Conservation (phyloP, 2,797 vertebrate genomes). For the Acanthurus tractus region DNA sequence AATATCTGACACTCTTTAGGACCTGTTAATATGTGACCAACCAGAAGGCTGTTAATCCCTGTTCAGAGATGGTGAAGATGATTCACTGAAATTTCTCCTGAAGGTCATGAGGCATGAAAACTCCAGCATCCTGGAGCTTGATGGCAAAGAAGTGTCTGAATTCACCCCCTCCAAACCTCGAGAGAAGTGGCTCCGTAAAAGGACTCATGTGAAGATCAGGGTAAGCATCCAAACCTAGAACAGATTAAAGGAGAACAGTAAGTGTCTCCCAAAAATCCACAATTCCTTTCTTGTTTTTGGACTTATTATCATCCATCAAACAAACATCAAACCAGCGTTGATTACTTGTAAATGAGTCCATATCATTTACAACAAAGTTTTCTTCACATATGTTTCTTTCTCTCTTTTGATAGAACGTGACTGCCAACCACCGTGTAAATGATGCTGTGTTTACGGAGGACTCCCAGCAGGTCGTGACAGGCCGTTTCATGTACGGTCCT, state of each 20-base stretch:
- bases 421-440: constrained; percentile 96
- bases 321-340: neutral
- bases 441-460: constrained; percentile 95
- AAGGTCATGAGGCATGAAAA: constrained; percentile 98
- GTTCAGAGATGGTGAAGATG: constrained; percentile 46
- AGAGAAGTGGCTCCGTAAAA: constrained; percentile 97
- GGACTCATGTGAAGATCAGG: constrained; percentile 97
- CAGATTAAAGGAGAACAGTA: neutral
- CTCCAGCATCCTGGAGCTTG: constrained; percentile 94
- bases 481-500: constrained; percentile 98
- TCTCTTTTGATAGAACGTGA: constrained; percentile 89
- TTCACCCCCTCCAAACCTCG: constrained; percentile 98
- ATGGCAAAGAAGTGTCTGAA: constrained; percentile 96
- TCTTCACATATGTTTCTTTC: neutral
- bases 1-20: neutral
- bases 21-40: constrained; percentile 12
- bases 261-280: neutral
- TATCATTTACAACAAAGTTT: neutral
- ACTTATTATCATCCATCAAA: neutral
- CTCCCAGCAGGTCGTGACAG: constrained; percentile 90
- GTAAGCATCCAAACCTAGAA: constrained; percentile 62
- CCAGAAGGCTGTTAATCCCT: neutral
- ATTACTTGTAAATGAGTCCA: neutral
- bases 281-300: neutral
- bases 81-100: constrained; percentile 34